Percentiles rank a stretch among this genome's conserved stretches.
These are phyloP conservation scores for Sturmia bella DNA, from an alignment of 2,888 invertebrate genomes.

Conservation along the genomic window DNA sequence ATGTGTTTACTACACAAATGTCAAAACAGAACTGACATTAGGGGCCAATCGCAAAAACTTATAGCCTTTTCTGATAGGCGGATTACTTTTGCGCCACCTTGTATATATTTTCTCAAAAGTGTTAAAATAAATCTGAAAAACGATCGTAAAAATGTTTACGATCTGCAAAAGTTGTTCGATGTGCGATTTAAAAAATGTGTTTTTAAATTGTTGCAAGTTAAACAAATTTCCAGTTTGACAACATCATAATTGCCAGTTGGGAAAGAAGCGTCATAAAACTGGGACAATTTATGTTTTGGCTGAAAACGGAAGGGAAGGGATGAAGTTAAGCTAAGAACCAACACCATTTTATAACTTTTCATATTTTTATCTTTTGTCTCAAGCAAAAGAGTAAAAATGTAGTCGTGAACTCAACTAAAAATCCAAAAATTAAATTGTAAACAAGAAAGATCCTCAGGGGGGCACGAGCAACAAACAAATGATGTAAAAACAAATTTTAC, in stretches of 20 bases:
- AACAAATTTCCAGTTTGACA: constrained; percentile 27
- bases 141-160: constrained; percentile 45
- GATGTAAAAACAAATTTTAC: constrained; percentile 64
- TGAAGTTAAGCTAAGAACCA: constrained; percentile 47
- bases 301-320: constrained; percentile 38
- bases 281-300: constrained; percentile 50
- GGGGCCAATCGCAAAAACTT: no score
- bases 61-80: no score
- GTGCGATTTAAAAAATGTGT: constrained; percentile 15
- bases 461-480: constrained; percentile 9
- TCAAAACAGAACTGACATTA: no score
- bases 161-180: constrained; percentile 53
- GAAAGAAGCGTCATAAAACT: constrained; percentile 39
- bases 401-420: background rate
- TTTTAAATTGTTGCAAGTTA: constrained; percentile 55
- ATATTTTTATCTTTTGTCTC: constrained; percentile 52
- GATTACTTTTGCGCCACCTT: no score
- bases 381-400: constrained; percentile 13
- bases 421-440: no score
- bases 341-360: constrained; percentile 46
- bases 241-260: background rate
- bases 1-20: no score
- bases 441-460: no score
- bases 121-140: constrained; percentile 33
- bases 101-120: constrained; percentile 50